Evolutionary conservation across 2,113 vertebrate genomes (phyloP), one percentile per base, ranked within the genome.

Genomic region (Podilymbus podiceps): DNA sequence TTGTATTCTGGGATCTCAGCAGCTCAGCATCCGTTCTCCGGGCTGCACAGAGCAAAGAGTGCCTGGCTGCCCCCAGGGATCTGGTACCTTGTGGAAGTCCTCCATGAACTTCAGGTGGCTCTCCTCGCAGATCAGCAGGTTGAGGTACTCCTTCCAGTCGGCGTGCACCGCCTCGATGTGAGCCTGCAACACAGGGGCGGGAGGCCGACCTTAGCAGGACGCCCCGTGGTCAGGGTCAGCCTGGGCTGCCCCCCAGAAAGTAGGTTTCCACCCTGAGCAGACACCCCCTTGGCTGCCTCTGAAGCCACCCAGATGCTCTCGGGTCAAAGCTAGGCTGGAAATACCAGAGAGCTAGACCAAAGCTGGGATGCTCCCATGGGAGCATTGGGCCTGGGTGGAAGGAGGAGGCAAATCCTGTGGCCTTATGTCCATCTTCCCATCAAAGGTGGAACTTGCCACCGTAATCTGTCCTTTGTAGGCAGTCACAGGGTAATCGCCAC

Each of bases 101-200:
- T 99, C 99, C 99, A 99, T 99, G 97, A 98, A 98, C 96, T 99
- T 99, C 27, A 99, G 98, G 93, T 99, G 99, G 96, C 98, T 99
- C 93, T 99, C 99, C 97, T 99, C 99, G 2, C 99, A 99, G 97
- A 99, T 99, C 47, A 99, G 98, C 94, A 99, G 98, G 98, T 99
- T 99, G 89, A 99, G 98, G 91, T 99, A 99, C 55, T 99, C 99
- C 97, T 99, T 99, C 99, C 99, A 99, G 97, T 99, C 99, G 0
- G 99, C 99, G 0, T 99, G 99, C 42, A 99, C 99, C 0, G 99
- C 99, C 85, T 99, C 99, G 58, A 98, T 99, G 87, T 99, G 99
- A 49, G 99, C 99, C 99, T 99, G 95, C 53, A 64, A 42, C 15
- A 52, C 16, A 24, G 22, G 30, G 46, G 5, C 0, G 24, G 47